A percentile compares a stretch with the other conserved stretches of the same genome.
phyloP scores from a whole-genome alignment of 2,113 vertebrate genomes.

The Onychorhynchus coronatus region DNA sequence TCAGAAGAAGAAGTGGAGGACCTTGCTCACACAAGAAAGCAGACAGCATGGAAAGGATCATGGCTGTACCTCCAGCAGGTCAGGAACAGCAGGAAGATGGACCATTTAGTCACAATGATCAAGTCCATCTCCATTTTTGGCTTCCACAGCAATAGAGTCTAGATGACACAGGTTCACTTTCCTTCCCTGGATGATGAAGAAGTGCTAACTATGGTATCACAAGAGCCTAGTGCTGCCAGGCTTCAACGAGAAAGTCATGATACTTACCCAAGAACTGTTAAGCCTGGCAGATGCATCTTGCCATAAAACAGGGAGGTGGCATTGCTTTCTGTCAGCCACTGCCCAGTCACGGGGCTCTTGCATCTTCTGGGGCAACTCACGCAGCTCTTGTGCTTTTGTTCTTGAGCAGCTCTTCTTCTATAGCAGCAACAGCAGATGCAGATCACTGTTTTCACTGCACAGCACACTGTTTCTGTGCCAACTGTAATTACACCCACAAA shows the following conservation, averaged over 20 bases:
- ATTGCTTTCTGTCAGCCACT: not conserved
- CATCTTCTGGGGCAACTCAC: not conserved
- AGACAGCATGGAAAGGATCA: not conserved
- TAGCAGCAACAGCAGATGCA: not conserved
- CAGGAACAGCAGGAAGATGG: not conserved
- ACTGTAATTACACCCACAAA: not conserved
- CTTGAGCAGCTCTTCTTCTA: no score
- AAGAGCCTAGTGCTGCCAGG: not conserved
- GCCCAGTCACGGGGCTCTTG: not conserved
- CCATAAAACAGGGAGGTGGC: not conserved
- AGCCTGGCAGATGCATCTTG: not conserved
- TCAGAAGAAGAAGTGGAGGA: not conserved
- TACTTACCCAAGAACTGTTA: not conserved
- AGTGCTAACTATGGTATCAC: not conserved
- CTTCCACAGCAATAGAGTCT: not conserved
- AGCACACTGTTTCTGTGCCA: not conserved
- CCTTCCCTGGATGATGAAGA: fast-evolving
- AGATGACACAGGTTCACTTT: not conserved
- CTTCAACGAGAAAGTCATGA: not conserved
- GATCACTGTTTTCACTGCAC: not conserved
- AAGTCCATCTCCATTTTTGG: fast-evolving
- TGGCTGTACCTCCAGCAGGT: fast-evolving
- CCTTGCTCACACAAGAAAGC: not conserved
- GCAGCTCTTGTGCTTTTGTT: not conserved
- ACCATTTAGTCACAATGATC: not conserved